Base-by-base conservation (phyloP, 2,888 invertebrate genomes). In the Coenonympha glycerion region DNA sequence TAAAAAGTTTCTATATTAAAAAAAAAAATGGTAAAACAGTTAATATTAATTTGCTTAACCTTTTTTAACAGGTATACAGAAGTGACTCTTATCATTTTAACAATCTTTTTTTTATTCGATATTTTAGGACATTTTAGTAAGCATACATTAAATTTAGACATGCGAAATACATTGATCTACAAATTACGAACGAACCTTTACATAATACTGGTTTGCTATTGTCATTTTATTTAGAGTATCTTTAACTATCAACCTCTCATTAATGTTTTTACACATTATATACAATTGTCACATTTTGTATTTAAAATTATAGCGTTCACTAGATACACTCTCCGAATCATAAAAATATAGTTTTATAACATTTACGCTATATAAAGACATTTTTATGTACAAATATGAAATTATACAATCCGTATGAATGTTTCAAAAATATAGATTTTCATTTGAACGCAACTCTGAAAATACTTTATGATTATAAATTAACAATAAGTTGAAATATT, bases 301-400 rank as follows among this genome's bases (percentile, higher is more conserved):
- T 52, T 52, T 31, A 47, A 59, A 55, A 56, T 53, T 58, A 57
- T 55, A 52, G 40, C 53, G 44, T 48, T 60, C 58, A 64, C 63
- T 63, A 64, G 64, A 64, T 52, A 56, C 60, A 64, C 63, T 64
- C 64, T 57, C 60, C 55, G 53, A 62, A 59, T 53, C 49, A 52
- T 50, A 53, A 54, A 54, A 56, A 56, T 50, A 56, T 36, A 18
- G 0, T 30, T 18, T 18, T 41, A 19, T 30, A 39, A 36, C 24
- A 24, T 6, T 3, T 37, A 28, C 18, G 6, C 15, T 13, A 16
- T 13, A n/a, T 9, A 1, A 6, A 26, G 16, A 40, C 16, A 19
- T 11, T 21, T 5, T 41, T 47, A 40, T 47, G 18, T 49, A 49
- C 42, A 28, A 19, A 41, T 48, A n/a, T 30, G 1, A 22, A 39